Base-by-base conservation (phyloP, 2,797 vertebrate genomes). In the Centropyge bicolor region DNA sequence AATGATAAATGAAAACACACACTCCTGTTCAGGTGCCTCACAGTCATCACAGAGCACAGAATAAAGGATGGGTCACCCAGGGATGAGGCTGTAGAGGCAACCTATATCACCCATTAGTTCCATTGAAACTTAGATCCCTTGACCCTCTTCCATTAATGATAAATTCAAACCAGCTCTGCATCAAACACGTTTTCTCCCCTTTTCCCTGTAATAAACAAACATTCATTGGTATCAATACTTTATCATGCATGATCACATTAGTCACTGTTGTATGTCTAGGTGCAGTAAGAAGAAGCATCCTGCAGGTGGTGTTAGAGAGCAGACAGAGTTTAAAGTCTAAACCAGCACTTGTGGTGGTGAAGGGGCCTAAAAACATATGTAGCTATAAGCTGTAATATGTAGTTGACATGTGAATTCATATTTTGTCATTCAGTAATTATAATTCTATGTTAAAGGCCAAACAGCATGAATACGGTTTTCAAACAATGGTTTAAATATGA, bases 251-350 rank as follows among this genome's bases (percentile, higher is more conserved):
- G 0, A 14, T n/a, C 5, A 22, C 31, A 5, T 61, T 54, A 38
- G 14, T 40, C 17, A 6, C 52, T 31, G 20, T 49, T 35, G 14
- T 35, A 2, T 3, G 0, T 70, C 40, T 16, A 24, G 17, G 12
- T 88, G 88, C 55, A 89, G 38, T 87, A 77, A 55, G 51, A 41
- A 36, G 27, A 7, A 24, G 17, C 2, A 2, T 70, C 85, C 93
- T 80, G 22, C 46, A 88, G 78, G 66, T 64, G 77, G 88, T 22
- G 84, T 10, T 56, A 64, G 48, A 70, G 63, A 74, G 14, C 68
- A 41, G 14, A 11, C 43, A 31, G 22, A 27, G 48, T 52, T 27
- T 10, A 10, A 13, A 48, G 20, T 51, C 6, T 59, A 16, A 65
- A 57, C 8, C 13, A 27, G 27, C 4, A 24, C 24, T 11, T 63